Evolutionary conservation across 2,797 vertebrate species (phyloP).

Genomic region (Synaphobranchus kaupii): DNA sequence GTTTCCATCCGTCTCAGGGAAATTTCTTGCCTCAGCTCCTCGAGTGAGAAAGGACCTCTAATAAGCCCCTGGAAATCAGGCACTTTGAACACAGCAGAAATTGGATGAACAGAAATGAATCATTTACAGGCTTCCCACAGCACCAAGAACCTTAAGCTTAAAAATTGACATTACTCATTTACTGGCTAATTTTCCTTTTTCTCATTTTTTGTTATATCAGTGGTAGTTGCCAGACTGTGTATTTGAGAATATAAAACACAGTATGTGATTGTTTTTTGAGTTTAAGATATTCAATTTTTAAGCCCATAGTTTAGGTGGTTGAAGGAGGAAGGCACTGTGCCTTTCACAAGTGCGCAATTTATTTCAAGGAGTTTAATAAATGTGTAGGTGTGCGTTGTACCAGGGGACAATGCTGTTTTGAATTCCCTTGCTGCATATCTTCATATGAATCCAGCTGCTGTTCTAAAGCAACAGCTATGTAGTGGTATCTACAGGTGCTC

Average conservation of each 20-base stretch:
- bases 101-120: not conserved
- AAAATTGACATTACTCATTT: not conserved
- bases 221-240: not conserved
- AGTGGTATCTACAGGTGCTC: conserved; percentile 53
- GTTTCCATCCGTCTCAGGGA: not conserved
- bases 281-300: not conserved
- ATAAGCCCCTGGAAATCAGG: not conserved
- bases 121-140: conserved; percentile 7
- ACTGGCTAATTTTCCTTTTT: not conserved
- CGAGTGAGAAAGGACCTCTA: not conserved
- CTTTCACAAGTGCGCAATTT: not conserved
- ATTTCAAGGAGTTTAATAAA: not conserved
- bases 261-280: not conserved
- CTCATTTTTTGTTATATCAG: not conserved
- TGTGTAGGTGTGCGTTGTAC: not conserved
- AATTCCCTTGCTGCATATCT: not conserved
- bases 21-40: not conserved
- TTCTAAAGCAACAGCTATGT: not conserved
- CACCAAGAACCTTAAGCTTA: not conserved
- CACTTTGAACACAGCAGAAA: not conserved
- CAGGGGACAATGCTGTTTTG: not conserved
- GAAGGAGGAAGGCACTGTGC: not conserved
- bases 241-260: not conserved
- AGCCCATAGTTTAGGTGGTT: not conserved
- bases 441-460: not conserved